phyloP scores from a whole-genome alignment of 2,797 vertebrate genomes.

The Balearica regulorum region DNA sequence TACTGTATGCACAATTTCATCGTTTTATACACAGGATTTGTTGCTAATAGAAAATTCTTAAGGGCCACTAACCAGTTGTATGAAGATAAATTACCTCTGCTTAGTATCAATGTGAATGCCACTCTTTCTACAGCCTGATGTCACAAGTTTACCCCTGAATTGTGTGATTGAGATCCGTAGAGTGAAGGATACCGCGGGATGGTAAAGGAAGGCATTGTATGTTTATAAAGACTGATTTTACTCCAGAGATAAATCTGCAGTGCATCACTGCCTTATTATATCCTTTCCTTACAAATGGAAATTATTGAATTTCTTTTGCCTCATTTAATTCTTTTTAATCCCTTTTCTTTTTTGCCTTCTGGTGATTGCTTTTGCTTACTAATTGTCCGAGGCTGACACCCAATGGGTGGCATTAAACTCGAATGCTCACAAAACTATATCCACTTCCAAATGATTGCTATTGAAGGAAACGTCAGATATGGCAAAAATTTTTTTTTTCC shows the following conservation, averaged over 20 bases:
- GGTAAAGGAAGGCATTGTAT: constrained; percentile 1
- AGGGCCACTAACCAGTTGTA: background rate
- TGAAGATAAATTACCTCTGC: constrained; percentile 28
- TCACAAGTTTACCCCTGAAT: background rate
- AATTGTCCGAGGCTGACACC: constrained; percentile 48
- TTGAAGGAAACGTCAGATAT: background rate
- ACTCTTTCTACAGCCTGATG: background rate
- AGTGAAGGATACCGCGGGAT: background rate
- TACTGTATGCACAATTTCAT: background rate
- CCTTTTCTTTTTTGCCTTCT: constrained; percentile 4
- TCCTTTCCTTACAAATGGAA: constrained; percentile 60
- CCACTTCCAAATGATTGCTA: background rate
- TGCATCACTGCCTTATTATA: constrained; percentile 50
- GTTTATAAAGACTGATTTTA: constrained; percentile 24
- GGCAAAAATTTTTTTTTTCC: background rate
- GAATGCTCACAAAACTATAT: background rate
- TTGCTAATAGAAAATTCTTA: background rate
- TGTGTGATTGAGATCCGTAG: background rate
- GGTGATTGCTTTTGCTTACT: constrained; percentile 21
- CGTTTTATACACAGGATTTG: background rate
- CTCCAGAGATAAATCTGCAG: constrained; percentile 34
- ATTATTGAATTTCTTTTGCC: constrained; percentile 63
- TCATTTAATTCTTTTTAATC: constrained; percentile 62
- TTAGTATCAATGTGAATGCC: background rate
- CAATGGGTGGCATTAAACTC: background rate